Conservation (phyloP, 2,888 invertebrate genomes). For the Nebria salina region DNA sequence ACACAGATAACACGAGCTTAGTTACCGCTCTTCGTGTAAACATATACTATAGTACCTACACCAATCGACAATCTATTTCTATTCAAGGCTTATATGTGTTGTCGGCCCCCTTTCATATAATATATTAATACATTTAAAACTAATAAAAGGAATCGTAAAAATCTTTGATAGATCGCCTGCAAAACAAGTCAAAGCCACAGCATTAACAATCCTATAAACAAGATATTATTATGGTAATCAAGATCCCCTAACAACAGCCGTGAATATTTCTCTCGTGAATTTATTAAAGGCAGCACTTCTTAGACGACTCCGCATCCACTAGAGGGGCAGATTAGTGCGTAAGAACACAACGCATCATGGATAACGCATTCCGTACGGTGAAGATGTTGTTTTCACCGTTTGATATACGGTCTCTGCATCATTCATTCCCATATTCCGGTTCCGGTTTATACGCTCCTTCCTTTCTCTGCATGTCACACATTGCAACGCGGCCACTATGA, state of each 20-base stretch:
- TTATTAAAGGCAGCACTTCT: neutral
- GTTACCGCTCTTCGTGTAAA: neutral
- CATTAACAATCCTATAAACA: neutral
- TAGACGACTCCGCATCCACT: neutral
- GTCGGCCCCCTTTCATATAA: no score
- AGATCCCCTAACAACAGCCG: neutral
- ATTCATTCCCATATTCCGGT: neutral
- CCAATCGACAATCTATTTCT: no score
- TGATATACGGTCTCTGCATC: neutral
- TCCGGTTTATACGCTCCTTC: neutral
- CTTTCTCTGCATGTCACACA: neutral
- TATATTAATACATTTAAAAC: no score
- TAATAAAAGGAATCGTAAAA: neutral
- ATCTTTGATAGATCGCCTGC: neutral
- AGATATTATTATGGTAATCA: neutral
- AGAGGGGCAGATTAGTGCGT: neutral
- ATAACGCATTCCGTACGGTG: neutral
- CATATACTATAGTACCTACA: neutral
- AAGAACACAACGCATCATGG: neutral
- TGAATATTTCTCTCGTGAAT: neutral
- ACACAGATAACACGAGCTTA: neutral
- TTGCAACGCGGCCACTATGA: no score
- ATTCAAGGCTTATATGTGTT: no score
- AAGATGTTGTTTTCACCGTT: neutral
- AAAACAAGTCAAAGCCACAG: neutral